A percentile compares a stretch with the other conserved stretches of the same genome.
These are phyloP conservation scores for Hypomecis punctinalis DNA, from an alignment of 2,888 invertebrate genomes.

Conservation along the genomic window DNA sequence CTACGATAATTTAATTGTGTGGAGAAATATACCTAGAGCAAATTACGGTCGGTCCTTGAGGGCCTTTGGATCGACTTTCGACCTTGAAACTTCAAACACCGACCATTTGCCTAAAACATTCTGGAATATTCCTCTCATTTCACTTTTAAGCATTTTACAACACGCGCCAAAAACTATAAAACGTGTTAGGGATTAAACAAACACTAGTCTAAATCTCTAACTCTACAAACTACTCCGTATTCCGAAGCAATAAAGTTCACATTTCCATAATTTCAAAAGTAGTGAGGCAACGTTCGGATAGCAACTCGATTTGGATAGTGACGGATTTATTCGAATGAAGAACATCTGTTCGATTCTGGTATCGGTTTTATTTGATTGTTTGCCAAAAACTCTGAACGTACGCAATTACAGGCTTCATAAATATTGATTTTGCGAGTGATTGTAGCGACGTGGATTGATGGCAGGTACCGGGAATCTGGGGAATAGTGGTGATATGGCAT, in stretches of 20 bases:
- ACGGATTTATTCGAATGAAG: conserved; percentile 38
- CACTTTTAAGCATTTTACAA: conserved; percentile 23
- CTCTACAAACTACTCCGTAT: conserved; percentile 6
- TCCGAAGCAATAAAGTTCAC: conserved; percentile 12
- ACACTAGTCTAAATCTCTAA: conserved; percentile 17
- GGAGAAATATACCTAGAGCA: background rate
- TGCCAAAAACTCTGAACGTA: conserved; percentile 29
- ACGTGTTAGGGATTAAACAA: conserved; percentile 28
- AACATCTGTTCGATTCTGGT: conserved; percentile 38
- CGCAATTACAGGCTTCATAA: conserved; percentile 29
- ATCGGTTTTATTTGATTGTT: conserved; percentile 36
- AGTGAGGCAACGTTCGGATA: conserved; percentile 2
- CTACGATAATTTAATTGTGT: too few relatives aligned
- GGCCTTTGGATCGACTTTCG: conserved; percentile 17
- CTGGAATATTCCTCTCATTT: conserved; percentile 17
- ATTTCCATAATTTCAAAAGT: conserved; percentile 3
- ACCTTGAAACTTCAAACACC: background rate
- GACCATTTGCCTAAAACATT: conserved; percentile 4
- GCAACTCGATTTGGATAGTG: conserved; percentile 22
- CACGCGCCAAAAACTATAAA: conserved; percentile 24
- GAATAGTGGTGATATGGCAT: conserved; percentile 5
- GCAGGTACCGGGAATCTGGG: background rate
- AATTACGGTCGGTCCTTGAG: background rate
- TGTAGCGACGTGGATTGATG: background rate
- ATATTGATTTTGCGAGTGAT: conserved; percentile 27